phyloP scores from a whole-genome alignment of 2,888 invertebrate genomes.

The Tolmerus cingulatus region DNA sequence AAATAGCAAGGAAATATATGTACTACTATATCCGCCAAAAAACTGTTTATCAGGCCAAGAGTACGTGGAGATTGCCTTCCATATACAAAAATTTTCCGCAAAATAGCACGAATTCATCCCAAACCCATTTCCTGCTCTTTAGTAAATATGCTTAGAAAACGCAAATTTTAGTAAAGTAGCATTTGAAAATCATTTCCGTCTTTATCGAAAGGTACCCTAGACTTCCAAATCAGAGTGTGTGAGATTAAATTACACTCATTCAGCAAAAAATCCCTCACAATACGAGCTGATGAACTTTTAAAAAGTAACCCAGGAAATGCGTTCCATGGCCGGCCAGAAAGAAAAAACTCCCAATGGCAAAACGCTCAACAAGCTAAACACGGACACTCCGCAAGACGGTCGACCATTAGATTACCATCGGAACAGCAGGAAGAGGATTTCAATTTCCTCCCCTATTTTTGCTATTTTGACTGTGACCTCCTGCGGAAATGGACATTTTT shows the following conservation, averaged over 20 bases:
- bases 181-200: neutral
- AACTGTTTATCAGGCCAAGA: neutral
- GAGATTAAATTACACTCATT: neutral
- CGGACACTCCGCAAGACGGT: neutral
- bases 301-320: constrained; percentile 23
- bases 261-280: neutral
- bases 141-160: neutral
- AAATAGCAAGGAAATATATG: neutral
- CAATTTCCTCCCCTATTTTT: constrained; percentile 34
- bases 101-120: neutral
- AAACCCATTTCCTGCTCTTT: neutral
- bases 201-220: neutral
- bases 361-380: neutral
- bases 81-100: neutral
- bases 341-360: neutral
- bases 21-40: neutral
- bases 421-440: constrained; percentile 40
- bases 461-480: constrained; percentile 11
- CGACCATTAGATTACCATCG: constrained; percentile 15
- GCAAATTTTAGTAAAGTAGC: neutral
- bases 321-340: neutral
- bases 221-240: neutral
- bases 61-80: neutral
- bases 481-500: constrained; percentile 40
- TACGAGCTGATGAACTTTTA: constrained; percentile 23